These are phyloP conservation scores for Drosophila koepferae DNA, from an alignment of 2,888 invertebrate genomes.

Conservation along the genomic window DNA sequence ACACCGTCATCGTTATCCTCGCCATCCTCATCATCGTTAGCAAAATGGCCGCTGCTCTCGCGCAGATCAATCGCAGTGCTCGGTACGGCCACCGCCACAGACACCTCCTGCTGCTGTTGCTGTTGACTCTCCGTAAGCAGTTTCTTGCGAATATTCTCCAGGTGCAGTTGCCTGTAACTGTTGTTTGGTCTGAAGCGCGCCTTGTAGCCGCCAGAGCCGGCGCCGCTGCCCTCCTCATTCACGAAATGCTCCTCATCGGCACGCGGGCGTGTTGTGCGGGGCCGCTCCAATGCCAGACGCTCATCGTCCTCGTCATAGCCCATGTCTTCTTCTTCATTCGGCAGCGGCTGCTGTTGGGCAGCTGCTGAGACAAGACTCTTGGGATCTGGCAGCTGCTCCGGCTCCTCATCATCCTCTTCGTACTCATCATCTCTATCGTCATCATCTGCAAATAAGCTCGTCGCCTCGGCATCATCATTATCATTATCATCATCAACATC, in stretches of 20 bases:
- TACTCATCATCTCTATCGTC: constrained; percentile 34
- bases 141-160: constrained; percentile 79
- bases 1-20: constrained; percentile 81
- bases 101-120: constrained; percentile 61
- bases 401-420: constrained; percentile 55
- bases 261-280: constrained; percentile 63
- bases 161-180: constrained; percentile 76
- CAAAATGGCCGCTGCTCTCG: constrained; percentile 83
- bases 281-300: constrained; percentile 78
- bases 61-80: constrained; percentile 82
- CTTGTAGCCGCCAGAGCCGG: constrained; percentile 45
- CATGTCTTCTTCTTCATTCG: constrained; percentile 80
- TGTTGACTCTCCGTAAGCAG: constrained; percentile 68
- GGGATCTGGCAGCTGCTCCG: constrained; percentile 76
- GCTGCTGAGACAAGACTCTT: constrained; percentile 69
- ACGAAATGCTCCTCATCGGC: constrained; percentile 80
- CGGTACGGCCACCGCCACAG: constrained; percentile 65
- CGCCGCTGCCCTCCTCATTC: constrained; percentile 83
- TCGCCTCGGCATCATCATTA: constrained; percentile 32
- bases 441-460: constrained; percentile 13
- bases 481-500: constrained; percentile 53
- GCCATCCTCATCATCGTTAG: constrained; percentile 83
- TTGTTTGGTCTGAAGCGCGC: constrained; percentile 61
- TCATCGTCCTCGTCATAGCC: constrained; percentile 84
- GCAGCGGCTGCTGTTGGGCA: constrained; percentile 23